phyloP scores from a whole-genome alignment of 2,113 vertebrate species.

The Lamprologus tigripictilis region DNA sequence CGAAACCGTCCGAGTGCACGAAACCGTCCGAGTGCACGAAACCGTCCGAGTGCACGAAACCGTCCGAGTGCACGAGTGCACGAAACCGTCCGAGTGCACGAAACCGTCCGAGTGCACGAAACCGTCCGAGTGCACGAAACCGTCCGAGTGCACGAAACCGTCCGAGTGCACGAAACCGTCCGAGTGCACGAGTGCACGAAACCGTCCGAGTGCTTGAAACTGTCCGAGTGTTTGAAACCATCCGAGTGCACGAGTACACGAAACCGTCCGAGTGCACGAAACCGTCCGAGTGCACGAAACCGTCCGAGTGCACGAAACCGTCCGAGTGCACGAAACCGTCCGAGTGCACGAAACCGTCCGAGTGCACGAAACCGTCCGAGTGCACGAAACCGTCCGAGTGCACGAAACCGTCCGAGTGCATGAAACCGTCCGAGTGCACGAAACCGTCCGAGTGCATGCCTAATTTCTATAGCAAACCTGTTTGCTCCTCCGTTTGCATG shows the following conservation, averaged over 20 bases:
- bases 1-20: accelerated
- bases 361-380: neutral
- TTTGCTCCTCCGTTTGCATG: conserved; percentile 40
- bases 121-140: too few species aligned
- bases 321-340: accelerated
- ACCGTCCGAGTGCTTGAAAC: accelerated
- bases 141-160: too few species aligned
- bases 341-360: accelerated
- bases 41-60: accelerated
- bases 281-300: accelerated
- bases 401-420: neutral
- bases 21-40: too few species aligned
- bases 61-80: too few species aligned
- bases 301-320: too few species aligned
- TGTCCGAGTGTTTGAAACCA: too few species aligned
- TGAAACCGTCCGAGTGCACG: neutral
- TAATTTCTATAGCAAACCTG: conserved; percentile 32
- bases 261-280: too few species aligned
- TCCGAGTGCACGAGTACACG: accelerated
- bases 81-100: too few species aligned
- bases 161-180: too few species aligned
- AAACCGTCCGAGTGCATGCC: neutral
- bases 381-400: neutral
- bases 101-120: too few species aligned
- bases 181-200: accelerated